These are phyloP conservation scores for Avahi laniger DNA, from an alignment of 2,797 vertebrate genomes.

Conservation along the genomic window DNA sequence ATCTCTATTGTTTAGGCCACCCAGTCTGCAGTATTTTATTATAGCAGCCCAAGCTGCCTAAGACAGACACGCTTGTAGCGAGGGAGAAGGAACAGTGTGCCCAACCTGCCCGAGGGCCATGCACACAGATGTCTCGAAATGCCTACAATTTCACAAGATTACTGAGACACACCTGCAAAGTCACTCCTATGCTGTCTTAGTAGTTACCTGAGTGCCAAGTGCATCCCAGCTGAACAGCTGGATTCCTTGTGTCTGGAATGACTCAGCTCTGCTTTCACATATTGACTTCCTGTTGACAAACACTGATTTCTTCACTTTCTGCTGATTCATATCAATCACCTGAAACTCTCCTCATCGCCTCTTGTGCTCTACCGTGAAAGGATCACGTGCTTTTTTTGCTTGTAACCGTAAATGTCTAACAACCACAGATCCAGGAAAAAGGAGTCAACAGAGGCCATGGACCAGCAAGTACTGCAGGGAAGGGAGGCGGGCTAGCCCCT, in stretches of 20 bases:
- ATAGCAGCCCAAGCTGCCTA: background rate
- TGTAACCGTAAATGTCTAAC: background rate
- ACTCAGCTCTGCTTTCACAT: constrained; percentile 1
- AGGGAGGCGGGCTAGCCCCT: too few relatives aligned
- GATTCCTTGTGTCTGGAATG: background rate
- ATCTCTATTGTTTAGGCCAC: background rate
- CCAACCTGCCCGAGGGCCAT: background rate
- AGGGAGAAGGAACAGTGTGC: background rate
- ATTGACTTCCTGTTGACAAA: constrained; percentile 41
- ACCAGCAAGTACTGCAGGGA: too few relatives aligned
- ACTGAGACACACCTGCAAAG: background rate
- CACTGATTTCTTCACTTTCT: background rate
- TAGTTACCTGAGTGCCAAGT: background rate
- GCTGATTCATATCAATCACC: constrained; percentile 2
- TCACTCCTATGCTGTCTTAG: accelerated
- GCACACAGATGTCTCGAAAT: background rate
- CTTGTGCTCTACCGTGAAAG: background rate
- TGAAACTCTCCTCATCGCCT: background rate
- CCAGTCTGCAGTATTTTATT: background rate
- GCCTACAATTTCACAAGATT: background rate
- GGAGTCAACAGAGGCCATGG: background rate
- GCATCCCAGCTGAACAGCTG: background rate
- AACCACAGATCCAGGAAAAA: background rate
- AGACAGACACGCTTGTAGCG: too few relatives aligned
- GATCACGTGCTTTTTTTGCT: background rate